Evolutionary conservation across 2,888 invertebrate species (phyloP).

Genomic region (Hyposoter dolosus): DNA sequence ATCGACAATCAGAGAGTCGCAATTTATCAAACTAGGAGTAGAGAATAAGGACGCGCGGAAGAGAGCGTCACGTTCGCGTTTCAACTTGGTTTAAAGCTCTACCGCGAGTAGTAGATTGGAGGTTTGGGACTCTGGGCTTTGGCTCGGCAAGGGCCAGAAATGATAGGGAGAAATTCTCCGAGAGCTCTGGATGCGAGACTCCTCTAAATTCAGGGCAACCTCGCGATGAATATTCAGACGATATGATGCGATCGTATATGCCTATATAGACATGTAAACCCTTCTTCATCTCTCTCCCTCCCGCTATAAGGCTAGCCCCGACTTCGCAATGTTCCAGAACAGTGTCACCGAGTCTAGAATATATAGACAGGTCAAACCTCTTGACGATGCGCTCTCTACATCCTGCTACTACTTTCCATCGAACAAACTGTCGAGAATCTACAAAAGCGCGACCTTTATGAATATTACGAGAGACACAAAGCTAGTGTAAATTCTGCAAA

Average conservation of each 20-base stretch:
- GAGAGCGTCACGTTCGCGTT: slow-evolving; percentile 37
- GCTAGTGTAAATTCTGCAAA: background rate
- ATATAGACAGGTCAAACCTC: slow-evolving; percentile 16
- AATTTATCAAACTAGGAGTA: slow-evolving; percentile 31
- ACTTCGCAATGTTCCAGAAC: slow-evolving; percentile 65
- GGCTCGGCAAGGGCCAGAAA: background rate
- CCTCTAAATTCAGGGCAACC: slow-evolving; percentile 67
- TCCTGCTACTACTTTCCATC: background rate
- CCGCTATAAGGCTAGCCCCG: slow-evolving; percentile 60
- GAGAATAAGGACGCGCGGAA: slow-evolving; percentile 45
- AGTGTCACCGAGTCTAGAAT: slow-evolving; percentile 6
- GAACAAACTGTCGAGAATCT: background rate
- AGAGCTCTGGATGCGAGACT: slow-evolving; percentile 24
- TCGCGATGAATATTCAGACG: slow-evolving; percentile 70
- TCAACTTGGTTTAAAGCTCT: slow-evolving; percentile 36
- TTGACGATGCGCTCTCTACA: slow-evolving; percentile 11
- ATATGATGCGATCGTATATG: slow-evolving; percentile 57
- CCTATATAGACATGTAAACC: slow-evolving; percentile 5
- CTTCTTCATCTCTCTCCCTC: slow-evolving; percentile 15
- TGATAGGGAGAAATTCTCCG: slow-evolving; percentile 4
- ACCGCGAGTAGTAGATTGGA: slow-evolving; percentile 23
- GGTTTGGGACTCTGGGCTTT: background rate
- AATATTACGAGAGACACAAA: background rate
- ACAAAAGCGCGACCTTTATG: slow-evolving; percentile 3
- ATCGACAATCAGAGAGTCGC: slow-evolving; percentile 37